phyloP scores from a whole-genome alignment of 2,113 vertebrate species.

The Canis aureus region DNA sequence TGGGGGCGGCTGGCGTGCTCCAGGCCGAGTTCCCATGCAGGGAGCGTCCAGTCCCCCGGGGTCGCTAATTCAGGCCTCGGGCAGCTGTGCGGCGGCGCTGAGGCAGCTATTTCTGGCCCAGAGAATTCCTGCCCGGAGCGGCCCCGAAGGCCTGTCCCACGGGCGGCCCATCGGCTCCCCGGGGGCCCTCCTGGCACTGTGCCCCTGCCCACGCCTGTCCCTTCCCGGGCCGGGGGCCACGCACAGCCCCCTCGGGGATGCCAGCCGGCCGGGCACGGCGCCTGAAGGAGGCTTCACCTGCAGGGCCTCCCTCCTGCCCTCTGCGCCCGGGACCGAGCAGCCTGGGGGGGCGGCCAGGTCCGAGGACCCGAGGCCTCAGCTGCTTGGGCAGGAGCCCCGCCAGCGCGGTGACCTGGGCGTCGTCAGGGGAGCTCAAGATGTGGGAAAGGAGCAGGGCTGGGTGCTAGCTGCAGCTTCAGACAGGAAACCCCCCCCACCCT shows the following conservation, averaged over 20 bases:
- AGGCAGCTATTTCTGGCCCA: slow-evolving; percentile 76
- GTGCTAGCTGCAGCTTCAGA: neutral
- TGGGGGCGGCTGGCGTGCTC: neutral
- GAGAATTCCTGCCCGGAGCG: slow-evolving; percentile 73
- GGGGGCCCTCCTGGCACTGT: neutral
- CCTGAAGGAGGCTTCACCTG: neutral
- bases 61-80: slow-evolving; percentile 67
- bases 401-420: neutral
- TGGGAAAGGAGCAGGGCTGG: neutral
- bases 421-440: neutral
- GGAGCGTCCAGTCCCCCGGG: slow-evolving; percentile 58
- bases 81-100: slow-evolving; percentile 56
- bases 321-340: neutral
- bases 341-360: neutral
- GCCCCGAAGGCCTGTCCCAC: neutral
- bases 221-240: neutral
- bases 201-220: neutral
- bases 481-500: neutral
- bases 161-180: neutral
- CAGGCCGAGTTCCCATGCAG: slow-evolving; percentile 48
- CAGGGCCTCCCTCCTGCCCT: neutral
- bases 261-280: too few relatives aligned
- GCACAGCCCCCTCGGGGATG: too few relatives aligned
- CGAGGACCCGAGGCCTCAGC: neutral
- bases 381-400: neutral